These are phyloP conservation scores for Rhinolophus ferrumequinum DNA, from an alignment of 2,113 vertebrate genomes.

Conservation along the genomic window DNA sequence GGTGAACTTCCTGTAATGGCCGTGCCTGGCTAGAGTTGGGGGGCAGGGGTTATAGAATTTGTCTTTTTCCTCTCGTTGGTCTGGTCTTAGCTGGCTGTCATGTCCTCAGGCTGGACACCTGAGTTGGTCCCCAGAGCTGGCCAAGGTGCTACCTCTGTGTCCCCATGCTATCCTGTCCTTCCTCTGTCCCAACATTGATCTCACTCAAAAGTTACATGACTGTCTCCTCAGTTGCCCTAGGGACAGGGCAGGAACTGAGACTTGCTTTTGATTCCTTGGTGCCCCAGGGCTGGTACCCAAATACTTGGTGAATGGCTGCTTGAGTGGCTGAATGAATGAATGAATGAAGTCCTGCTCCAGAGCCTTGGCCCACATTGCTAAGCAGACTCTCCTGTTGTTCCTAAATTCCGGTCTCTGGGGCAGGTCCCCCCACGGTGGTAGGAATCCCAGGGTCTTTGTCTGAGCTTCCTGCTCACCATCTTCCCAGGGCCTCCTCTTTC, in stretches of 20 bases:
- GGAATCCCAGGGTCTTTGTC: not conserved
- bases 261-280: not conserved
- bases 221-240: rapidly evolving
- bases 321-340: not conserved
- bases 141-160: not conserved
- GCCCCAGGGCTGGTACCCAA: not conserved
- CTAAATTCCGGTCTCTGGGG: not conserved
- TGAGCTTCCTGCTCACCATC: not conserved
- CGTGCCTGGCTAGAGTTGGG: not conserved
- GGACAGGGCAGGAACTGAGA: not conserved
- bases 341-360: not conserved
- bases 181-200: not conserved
- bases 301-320: not conserved
- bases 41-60: not conserved
- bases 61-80: not conserved
- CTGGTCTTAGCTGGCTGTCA: not conserved
- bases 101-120: not conserved
- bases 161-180: not conserved
- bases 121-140: not conserved
- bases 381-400: not conserved
- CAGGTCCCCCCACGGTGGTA: not conserved
- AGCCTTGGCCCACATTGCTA: not conserved
- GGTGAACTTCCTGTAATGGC: not conserved
- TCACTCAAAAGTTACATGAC: not conserved
- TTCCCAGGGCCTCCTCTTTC: not conserved